These are phyloP conservation scores for Condylostylus longicornis DNA, from an alignment of 1,140 invertebrate genomes.

Conservation along the genomic window DNA sequence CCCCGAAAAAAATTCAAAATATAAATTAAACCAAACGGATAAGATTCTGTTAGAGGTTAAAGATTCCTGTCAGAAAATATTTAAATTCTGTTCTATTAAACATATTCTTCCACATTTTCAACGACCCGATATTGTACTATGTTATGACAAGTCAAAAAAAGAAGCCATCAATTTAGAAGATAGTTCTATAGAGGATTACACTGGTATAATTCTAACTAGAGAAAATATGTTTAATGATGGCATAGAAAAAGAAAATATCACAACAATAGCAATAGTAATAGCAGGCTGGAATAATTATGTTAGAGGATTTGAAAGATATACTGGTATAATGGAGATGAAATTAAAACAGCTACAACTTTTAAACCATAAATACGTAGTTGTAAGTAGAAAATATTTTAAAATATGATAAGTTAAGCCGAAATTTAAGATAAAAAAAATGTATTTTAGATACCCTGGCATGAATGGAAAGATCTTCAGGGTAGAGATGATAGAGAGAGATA, in stretches of 20 bases:
- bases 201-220: slow-evolving; percentile 15
- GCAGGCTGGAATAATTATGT: slow-evolving; percentile 31
- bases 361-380: slow-evolving; percentile 40
- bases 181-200: slow-evolving; percentile 21
- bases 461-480: slow-evolving; percentile 31
- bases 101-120: slow-evolving; percentile 42
- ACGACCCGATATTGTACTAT: slow-evolving; percentile 30
- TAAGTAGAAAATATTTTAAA: slow-evolving; percentile 26
- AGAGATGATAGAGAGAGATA: slow-evolving; percentile 19
- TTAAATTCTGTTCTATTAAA: slow-evolving; percentile 18
- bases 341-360: slow-evolving; percentile 38
- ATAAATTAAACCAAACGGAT: slow-evolving; percentile 30
- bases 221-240: slow-evolving; percentile 28
- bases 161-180: slow-evolving; percentile 4
- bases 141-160: slow-evolving; percentile 17
- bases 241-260: slow-evolving; percentile 11
- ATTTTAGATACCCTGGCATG: slow-evolving; percentile 32
- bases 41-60: slow-evolving; percentile 33
- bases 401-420: slow-evolving; percentile 3
- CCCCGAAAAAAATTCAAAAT: slow-evolving; percentile 30
- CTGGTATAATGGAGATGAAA: slow-evolving; percentile 35
- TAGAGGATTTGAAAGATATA: slow-evolving; percentile 19
- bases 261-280: slow-evolving; percentile 34
- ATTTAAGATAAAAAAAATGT: no score
- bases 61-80: slow-evolving; percentile 18